Conservation (phyloP, 1,140 invertebrate species). For the Conopomorpha cramerella region DNA sequence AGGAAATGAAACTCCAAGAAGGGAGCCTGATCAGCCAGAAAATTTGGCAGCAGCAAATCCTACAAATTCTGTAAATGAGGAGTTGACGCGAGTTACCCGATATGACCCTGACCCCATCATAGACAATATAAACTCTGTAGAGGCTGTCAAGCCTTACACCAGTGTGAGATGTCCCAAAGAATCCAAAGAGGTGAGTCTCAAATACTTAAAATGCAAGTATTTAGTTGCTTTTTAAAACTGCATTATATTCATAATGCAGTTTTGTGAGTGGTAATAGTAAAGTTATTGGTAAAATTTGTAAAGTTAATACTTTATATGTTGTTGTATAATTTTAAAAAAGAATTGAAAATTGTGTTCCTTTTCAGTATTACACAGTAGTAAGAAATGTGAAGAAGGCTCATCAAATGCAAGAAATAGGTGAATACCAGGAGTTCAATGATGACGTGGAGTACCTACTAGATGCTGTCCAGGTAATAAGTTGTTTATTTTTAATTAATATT, state of each 20-base stretch:
- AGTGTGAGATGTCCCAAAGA: constrained; percentile 79
- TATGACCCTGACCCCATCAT: constrained; percentile 39
- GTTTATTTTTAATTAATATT: too few relatives aligned
- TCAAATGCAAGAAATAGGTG: constrained; percentile 96
- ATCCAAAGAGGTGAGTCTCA: constrained; percentile 73
- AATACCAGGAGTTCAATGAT: constrained; percentile 97
- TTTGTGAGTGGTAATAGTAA: too few relatives aligned
- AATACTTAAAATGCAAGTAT: too few relatives aligned
- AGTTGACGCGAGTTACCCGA: constrained; percentile 67
- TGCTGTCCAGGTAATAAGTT: constrained; percentile 77
- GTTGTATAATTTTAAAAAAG: background rate
- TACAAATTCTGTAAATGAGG: constrained; percentile 63
- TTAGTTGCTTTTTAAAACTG: too few relatives aligned
- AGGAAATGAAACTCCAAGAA: constrained; percentile 52
- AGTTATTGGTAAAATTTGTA: too few relatives aligned
- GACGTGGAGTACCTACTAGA: constrained; percentile 96
- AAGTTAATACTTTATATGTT: constrained; percentile 5
- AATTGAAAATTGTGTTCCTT: constrained; percentile 9
- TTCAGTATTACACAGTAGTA: constrained; percentile 89
- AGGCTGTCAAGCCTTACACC: constrained; percentile 69
- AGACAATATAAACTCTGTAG: constrained; percentile 36
- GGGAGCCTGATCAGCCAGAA: constrained; percentile 29
- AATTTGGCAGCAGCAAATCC: constrained; percentile 25
- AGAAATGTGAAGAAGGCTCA: constrained; percentile 96
- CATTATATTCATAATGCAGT: too few relatives aligned